Percentiles rank a stretch among this genome's conserved stretches.
These are phyloP conservation scores for Tinamus guttatus DNA, from an alignment of 2,113 vertebrate species.

Conservation along the genomic window DNA sequence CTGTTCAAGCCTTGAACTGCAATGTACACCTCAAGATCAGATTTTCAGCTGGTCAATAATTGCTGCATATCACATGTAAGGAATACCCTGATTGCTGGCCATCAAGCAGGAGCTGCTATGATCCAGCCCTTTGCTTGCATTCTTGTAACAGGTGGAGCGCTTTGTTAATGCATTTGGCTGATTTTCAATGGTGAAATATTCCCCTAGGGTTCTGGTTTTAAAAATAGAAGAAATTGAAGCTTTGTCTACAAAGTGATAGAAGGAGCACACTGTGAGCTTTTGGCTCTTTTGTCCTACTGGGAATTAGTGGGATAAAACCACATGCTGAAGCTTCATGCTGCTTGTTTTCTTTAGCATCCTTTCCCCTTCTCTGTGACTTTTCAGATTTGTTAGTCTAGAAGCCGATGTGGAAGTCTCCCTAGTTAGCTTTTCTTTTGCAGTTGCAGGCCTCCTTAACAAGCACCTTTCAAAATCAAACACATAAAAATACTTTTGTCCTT, in stretches of 20 bases:
- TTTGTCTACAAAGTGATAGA: slow-evolving; percentile 34
- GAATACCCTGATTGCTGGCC: slow-evolving; percentile 12
- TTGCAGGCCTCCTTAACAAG: background rate
- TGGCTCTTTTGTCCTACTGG: slow-evolving; percentile 24
- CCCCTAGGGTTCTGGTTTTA: slow-evolving; percentile 45
- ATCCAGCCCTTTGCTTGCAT: slow-evolving; percentile 34
- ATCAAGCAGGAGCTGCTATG: slow-evolving; percentile 25
- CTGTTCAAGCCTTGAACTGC: background rate
- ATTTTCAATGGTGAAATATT: slow-evolving; percentile 53
- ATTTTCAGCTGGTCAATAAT: slow-evolving; percentile 49
- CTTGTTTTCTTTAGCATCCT: slow-evolving; percentile 53
- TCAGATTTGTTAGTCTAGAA: background rate
- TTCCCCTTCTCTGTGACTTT: background rate
- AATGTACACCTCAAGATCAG: background rate
- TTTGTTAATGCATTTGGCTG: slow-evolving; percentile 55
- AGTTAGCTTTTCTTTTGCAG: slow-evolving; percentile 8
- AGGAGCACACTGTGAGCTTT: slow-evolving; percentile 23
- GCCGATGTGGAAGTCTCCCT: background rate
- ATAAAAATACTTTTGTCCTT: background rate
- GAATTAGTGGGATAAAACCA: slow-evolving; percentile 52
- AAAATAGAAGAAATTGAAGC: slow-evolving; percentile 38
- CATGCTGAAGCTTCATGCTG: background rate
- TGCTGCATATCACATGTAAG: background rate
- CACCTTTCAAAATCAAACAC: slow-evolving; percentile 30
- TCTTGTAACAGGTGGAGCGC: slow-evolving; percentile 66